These are phyloP conservation scores for Scaptodrosophila lebanonensis DNA, from an alignment of 1,140 invertebrate genomes.

Conservation along the genomic window DNA sequence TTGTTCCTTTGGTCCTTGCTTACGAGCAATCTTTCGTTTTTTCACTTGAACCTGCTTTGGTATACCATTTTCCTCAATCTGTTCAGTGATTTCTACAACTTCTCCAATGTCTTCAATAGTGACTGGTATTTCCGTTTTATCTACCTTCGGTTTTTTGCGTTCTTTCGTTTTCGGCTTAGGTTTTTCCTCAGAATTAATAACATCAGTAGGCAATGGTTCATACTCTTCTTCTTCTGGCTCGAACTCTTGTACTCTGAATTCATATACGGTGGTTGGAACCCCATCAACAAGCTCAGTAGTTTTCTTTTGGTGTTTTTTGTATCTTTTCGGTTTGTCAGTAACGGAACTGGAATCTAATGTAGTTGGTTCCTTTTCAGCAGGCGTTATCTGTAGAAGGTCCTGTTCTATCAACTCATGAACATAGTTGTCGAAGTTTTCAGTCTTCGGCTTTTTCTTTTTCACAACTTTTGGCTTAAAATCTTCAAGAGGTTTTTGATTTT, in stretches of 20 bases:
- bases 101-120: slow-evolving; percentile 44
- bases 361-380: slow-evolving; percentile 41
- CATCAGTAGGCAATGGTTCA: slow-evolving; percentile 13
- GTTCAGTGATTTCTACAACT: slow-evolving; percentile 21
- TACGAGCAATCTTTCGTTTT: slow-evolving; percentile 44
- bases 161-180: slow-evolving; percentile 43
- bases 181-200: slow-evolving; percentile 52
- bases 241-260: slow-evolving; percentile 52
- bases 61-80: slow-evolving; percentile 22
- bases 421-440: slow-evolving; percentile 52
- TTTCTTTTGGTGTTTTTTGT: slow-evolving; percentile 58
- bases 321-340: slow-evolving; percentile 63
- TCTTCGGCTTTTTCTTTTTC: slow-evolving; percentile 48
- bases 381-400: slow-evolving; percentile 59
- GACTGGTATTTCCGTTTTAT: slow-evolving; percentile 29
- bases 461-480: slow-evolving; percentile 52
- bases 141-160: slow-evolving; percentile 24
- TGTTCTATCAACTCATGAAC: slow-evolving; percentile 54
- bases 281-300: slow-evolving; percentile 51
- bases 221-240: slow-evolving; percentile 31
- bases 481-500: slow-evolving; percentile 48
- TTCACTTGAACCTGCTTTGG: slow-evolving; percentile 42
- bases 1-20: slow-evolving; percentile 45
- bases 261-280: slow-evolving; percentile 46
- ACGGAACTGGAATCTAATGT: slow-evolving; percentile 27